A percentile compares a stretch with the other conserved stretches of the same genome.
These are phyloP conservation scores for Cephus runcator DNA, from an alignment of 2,888 invertebrate genomes.

Conservation along the genomic window DNA sequence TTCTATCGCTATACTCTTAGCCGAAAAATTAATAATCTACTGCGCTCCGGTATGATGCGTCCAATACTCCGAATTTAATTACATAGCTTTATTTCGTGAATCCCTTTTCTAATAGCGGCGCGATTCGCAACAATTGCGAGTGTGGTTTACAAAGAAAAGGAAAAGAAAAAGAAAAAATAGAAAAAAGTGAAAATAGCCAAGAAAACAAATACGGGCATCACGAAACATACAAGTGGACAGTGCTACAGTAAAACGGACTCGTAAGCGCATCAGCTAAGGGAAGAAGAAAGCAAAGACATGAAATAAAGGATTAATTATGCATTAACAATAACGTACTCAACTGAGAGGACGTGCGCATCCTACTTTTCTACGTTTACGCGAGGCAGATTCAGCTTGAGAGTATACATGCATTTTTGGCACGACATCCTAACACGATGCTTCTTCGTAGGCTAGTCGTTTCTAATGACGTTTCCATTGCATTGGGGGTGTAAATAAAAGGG, in stretches of 20 bases:
- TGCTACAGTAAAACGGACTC: neutral
- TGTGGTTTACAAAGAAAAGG: neutral
- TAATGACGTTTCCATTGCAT: slow-evolving; percentile 56
- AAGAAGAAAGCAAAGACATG: neutral
- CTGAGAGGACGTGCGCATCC: slow-evolving; percentile 25
- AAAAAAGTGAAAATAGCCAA: slow-evolving; percentile 27
- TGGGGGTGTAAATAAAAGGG: slow-evolving; percentile 46
- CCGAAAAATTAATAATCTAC: slow-evolving; percentile 36
- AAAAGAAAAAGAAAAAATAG: slow-evolving; percentile 7
- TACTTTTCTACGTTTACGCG: slow-evolving; percentile 47
- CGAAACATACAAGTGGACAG: neutral
- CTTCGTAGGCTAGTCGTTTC: slow-evolving; percentile 52
- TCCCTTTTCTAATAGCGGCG: slow-evolving; percentile 36
- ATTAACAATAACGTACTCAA: neutral
- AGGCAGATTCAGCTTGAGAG: slow-evolving; percentile 41
- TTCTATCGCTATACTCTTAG: slow-evolving; percentile 54
- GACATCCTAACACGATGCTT: slow-evolving; percentile 52
- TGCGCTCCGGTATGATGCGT: slow-evolving; percentile 57
- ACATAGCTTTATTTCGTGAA: slow-evolving; percentile 41
- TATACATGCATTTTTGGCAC: slow-evolving; percentile 45
- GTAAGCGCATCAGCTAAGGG: neutral
- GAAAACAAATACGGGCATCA: slow-evolving; percentile 14
- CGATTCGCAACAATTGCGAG: neutral
- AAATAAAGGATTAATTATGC: neutral
- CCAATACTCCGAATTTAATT: slow-evolving; percentile 59